Evolutionary conservation across 2,113 vertebrate species (phyloP), one percentile per base, ranked within the genome.

Genomic region (Varanus komodoensis): DNA sequence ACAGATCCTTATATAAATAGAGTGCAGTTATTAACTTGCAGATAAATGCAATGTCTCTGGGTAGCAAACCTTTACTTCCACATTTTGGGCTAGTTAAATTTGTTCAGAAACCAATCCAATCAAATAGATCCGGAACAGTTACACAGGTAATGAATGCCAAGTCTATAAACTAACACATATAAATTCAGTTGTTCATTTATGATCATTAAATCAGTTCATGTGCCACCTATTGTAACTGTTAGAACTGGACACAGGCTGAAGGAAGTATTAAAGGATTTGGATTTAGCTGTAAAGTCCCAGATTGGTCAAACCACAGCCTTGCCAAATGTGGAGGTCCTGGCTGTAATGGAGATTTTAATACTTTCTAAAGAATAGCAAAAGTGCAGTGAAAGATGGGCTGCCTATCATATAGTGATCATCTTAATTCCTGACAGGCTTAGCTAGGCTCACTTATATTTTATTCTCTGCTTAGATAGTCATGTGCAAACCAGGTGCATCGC

Each of bases 141-240:
- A 27, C 38, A 67, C 32, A 54, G 54, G 68, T 77, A 57, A 88
- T 38, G 86, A 87, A 78, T 27, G n/a, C 81, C 81, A 84, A 88
- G 61, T n/a, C 81, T 88, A 50, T 88, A 88, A 88, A 84, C 8
- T 79, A 69, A 61, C 75, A 54, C 34, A 23, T 91, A 61, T 77
- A 91, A 84, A 78, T 88, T 87, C 86, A 79, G 25, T 50, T 61
- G 19, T 84, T 88, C 84, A 71, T 88, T 88, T 91, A 91, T 61
- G 17, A 71, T n/a, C 9, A 82, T 67, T 84, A 84, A 88, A n/a
- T 57, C 75, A 69, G 27, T 57, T 78, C 74, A 38, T 54, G 21
- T 88, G 52, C 81, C 86, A 84, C 73, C 74, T 84, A 73, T 57
- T 88, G 50, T 27, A 57, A 25, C 25, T 84, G 86, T 80, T 80